phyloP scores from a whole-genome alignment of 2,797 vertebrate species.

The Alectoris magna region DNA sequence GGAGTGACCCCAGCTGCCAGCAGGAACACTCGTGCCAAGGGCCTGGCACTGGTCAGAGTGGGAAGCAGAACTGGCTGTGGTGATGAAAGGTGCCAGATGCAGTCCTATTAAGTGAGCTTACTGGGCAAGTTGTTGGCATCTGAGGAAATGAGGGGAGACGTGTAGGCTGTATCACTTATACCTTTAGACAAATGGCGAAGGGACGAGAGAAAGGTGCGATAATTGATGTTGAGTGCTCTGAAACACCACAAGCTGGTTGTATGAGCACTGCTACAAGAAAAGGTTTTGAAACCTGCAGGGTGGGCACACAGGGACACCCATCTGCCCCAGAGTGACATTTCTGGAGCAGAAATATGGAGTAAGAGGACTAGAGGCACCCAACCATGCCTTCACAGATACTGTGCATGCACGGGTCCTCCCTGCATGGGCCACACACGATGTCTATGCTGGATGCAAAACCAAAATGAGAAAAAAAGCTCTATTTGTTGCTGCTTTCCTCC shows the following conservation, averaged over 20 bases:
- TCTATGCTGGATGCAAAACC: not conserved
- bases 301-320: not conserved
- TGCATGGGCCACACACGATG: not conserved
- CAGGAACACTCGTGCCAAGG: not conserved
- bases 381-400: not conserved
- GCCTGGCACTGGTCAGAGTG: not conserved
- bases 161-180: not conserved
- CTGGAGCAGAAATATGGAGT: not conserved
- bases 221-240: not conserved
- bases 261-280: not conserved
- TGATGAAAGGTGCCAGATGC: not conserved
- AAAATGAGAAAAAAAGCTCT: not conserved
- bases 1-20: not conserved
- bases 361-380: not conserved
- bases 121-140: not conserved
- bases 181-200: not conserved
- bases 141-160: not conserved
- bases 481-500: not conserved
- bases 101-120: not conserved
- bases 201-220: not conserved
- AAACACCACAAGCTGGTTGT: not conserved
- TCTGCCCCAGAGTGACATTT: not conserved
- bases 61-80: not conserved
- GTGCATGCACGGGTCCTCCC: not conserved
- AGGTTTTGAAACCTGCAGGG: not conserved